Conservation (phyloP, 2,113 vertebrate genomes). For the Australoheros scitulus region DNA sequence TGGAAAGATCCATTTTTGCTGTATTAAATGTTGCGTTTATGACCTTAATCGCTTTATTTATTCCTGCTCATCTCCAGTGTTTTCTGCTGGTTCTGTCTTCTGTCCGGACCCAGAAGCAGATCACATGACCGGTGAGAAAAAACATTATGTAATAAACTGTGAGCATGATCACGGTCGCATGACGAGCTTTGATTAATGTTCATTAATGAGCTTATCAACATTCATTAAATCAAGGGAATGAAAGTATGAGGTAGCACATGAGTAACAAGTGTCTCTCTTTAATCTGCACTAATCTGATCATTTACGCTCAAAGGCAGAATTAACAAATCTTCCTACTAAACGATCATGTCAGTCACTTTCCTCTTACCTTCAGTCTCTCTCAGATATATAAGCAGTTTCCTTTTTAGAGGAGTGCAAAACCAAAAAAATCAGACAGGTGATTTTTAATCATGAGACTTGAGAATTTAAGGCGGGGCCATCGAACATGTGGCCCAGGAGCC, state of each 20-base stretch:
- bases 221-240: not conserved
- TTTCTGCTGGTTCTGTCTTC: constrained; percentile 33
- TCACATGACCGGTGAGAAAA: constrained; percentile 60
- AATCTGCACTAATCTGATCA: not conserved
- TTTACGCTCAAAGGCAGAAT: too few relatives aligned
- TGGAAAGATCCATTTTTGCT: fast-evolving
- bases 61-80: constrained; percentile 34
- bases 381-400: too few relatives aligned
- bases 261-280: not conserved
- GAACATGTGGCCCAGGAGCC: too few relatives aligned
- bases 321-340: too few relatives aligned
- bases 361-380: too few relatives aligned
- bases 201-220: not conserved
- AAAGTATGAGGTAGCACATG: not conserved
- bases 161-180: not conserved
- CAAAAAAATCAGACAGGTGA: too few relatives aligned
- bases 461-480: too few relatives aligned
- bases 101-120: constrained; percentile 64
- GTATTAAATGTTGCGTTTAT: not conserved
- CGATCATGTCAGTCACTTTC: too few relatives aligned
- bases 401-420: too few relatives aligned
- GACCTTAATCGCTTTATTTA: not conserved
- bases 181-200: not conserved
- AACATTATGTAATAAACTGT: not conserved
- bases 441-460: too few relatives aligned